These are phyloP conservation scores for Denticeps clupeoides DNA, from an alignment of 2,797 vertebrate species.

Conservation along the genomic window DNA sequence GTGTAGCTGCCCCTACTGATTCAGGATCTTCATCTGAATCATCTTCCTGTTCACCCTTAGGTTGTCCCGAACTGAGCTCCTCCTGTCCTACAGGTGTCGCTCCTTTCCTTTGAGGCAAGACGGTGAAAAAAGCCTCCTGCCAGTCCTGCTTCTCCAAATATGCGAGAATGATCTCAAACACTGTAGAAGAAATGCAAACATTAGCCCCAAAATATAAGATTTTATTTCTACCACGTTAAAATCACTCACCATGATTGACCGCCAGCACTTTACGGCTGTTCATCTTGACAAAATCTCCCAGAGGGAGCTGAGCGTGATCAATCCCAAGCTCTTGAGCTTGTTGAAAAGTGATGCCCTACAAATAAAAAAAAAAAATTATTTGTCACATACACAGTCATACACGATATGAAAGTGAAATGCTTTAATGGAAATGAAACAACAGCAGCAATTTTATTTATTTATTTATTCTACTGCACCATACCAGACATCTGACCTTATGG, in stretches of 20 bases:
- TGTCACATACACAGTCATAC: background rate
- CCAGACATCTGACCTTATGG: slow-evolving; percentile 70
- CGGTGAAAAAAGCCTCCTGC: slow-evolving; percentile 88
- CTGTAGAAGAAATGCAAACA: slow-evolving; percentile 46
- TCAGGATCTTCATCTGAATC: slow-evolving; percentile 48
- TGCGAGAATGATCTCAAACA: slow-evolving; percentile 92
- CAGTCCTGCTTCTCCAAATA: slow-evolving; percentile 83
- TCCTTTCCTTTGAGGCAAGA: slow-evolving; percentile 89
- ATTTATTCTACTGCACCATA: no score
- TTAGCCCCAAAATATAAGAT: no score
- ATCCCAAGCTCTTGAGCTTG: slow-evolving; percentile 77
- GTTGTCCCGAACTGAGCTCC: slow-evolving; percentile 6
- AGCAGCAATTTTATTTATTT: background rate
- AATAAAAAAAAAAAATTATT: background rate
- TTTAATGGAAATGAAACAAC: background rate
- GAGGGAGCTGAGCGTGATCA: slow-evolving; percentile 83
- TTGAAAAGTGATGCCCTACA: slow-evolving; percentile 75
- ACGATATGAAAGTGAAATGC: background rate
- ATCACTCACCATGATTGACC: slow-evolving; percentile 92
- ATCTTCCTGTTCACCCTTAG: slow-evolving; percentile 18
- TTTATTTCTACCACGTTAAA: no score
- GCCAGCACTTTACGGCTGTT: slow-evolving; percentile 93
- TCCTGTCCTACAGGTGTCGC: slow-evolving; percentile 63
- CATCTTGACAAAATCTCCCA: slow-evolving; percentile 90
- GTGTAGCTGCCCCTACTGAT: slow-evolving; percentile 13